Evolutionary conservation across 2,113 vertebrate genomes (phyloP).

Genomic region (Odocoileus virginianus): DNA sequence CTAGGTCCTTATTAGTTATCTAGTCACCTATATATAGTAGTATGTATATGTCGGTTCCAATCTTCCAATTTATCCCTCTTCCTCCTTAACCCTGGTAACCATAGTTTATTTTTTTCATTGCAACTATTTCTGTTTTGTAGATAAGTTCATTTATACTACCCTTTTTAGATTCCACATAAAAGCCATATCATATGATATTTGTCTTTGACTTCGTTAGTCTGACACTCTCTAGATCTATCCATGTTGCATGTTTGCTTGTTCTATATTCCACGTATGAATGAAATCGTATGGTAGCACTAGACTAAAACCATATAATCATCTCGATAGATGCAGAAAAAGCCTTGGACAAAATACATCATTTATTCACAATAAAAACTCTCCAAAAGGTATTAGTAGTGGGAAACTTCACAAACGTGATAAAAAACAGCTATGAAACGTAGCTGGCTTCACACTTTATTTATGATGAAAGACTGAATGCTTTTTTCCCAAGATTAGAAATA

Average conservation of each 20-base stretch:
- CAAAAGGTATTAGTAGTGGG: neutral
- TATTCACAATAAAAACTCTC: neutral
- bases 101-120: no score
- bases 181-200: no score
- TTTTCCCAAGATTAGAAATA: neutral
- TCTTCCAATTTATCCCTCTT: no score
- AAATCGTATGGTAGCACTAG: neutral
- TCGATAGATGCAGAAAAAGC: neutral
- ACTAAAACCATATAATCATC: neutral
- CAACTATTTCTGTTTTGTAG: no score
- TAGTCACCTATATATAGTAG: no score
- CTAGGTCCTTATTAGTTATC: no score
- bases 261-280: neutral
- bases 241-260: neutral
- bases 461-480: neutral
- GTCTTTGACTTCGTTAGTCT: no score
- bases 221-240: no score
- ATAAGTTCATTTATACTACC: no score
- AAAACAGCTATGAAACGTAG: neutral
- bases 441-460: neutral
- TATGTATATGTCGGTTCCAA: no score
- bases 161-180: no score
- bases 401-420: neutral
- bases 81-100: no score
- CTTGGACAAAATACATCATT: neutral